Evolutionary conservation across 2,797 vertebrate genomes (phyloP).

Genomic region (Sebastes matsubarae): DNA sequence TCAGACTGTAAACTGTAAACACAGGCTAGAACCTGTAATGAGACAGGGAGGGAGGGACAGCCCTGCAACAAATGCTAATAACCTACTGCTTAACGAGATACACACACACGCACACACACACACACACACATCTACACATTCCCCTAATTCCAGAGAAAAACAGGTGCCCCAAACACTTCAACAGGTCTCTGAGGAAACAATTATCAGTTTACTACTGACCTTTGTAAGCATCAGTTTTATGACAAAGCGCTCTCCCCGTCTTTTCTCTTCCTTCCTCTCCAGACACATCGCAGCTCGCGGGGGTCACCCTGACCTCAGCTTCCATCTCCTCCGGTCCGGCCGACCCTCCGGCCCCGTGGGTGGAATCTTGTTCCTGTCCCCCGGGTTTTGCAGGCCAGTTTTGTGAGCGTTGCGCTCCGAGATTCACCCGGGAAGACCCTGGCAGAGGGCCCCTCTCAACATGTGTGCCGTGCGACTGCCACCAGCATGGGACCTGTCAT

Average conservation of each 20-base stretch:
- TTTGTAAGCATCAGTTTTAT: slow-evolving; percentile 4
- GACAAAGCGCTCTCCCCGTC: neutral
- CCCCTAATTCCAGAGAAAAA: slow-evolving; percentile 8
- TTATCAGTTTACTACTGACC: slow-evolving; percentile 19
- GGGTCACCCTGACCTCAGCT: slow-evolving; percentile 85
- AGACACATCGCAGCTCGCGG: slow-evolving; percentile 85
- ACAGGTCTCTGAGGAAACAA: slow-evolving; percentile 12
- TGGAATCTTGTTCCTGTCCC: slow-evolving; percentile 90
- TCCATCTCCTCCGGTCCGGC: neutral
- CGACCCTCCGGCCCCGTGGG: slow-evolving; percentile 82
- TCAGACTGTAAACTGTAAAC: slow-evolving; percentile 49
- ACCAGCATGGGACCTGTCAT: slow-evolving; percentile 90
- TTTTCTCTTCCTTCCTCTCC: slow-evolving; percentile 12
- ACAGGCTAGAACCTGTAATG: slow-evolving; percentile 64
- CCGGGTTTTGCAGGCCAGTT: slow-evolving; percentile 86
- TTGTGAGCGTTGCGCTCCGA: slow-evolving; percentile 86
- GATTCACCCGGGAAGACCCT: slow-evolving; percentile 85
- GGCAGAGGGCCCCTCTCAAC: slow-evolving; percentile 68
- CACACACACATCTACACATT: neutral
- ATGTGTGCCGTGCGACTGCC: slow-evolving; percentile 90
- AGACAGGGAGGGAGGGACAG: slow-evolving; percentile 54
- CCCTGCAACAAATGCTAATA: slow-evolving; percentile 55
- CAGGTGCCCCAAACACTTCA: slow-evolving; percentile 19
- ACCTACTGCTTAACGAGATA: slow-evolving; percentile 48
- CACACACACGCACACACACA: slow-evolving; percentile 1